Percentiles rank a stretch among this genome's conserved stretches.
These are phyloP conservation scores for Harpalus rufipes DNA, from an alignment of 2,888 invertebrate species.

Conservation along the genomic window DNA sequence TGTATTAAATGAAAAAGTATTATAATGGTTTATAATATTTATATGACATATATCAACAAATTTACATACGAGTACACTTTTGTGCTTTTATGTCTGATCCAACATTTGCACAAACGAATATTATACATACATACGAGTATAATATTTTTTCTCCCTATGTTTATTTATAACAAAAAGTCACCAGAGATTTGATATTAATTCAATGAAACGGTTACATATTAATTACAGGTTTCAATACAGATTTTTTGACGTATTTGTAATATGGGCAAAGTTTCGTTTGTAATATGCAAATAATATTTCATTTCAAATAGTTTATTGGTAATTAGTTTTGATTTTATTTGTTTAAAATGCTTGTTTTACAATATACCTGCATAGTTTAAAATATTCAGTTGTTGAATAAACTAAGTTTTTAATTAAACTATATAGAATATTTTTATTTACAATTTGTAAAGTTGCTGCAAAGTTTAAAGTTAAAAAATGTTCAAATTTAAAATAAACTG, in stretches of 20 bases:
- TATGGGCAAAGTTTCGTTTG: neutral
- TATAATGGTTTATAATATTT: slow-evolving; percentile 1
- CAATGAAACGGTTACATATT: neutral
- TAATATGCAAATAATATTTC: neutral
- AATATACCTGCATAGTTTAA: neutral
- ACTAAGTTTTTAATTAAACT: neutral
- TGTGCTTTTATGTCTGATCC: neutral
- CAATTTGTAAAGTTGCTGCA: neutral
- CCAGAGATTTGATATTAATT: neutral
- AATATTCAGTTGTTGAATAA: neutral
- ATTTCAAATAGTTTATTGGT: neutral
- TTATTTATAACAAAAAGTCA: slow-evolving; percentile 2
- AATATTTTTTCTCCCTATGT: neutral
- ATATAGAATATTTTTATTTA: neutral
- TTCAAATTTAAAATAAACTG: no score
- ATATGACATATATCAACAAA: neutral
- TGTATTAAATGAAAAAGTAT: neutral
- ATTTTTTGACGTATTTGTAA: neutral
- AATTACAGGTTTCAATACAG: neutral
- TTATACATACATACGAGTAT: neutral
- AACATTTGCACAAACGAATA: neutral
- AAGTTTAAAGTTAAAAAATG: no score
- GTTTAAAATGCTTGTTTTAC: neutral
- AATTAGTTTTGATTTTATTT: neutral
- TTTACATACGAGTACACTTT: neutral